Percentiles rank a stretch among this genome's conserved stretches.
phyloP scores from a whole-genome alignment of 2,888 invertebrate genomes.

The Eupithecia centaureata region DNA sequence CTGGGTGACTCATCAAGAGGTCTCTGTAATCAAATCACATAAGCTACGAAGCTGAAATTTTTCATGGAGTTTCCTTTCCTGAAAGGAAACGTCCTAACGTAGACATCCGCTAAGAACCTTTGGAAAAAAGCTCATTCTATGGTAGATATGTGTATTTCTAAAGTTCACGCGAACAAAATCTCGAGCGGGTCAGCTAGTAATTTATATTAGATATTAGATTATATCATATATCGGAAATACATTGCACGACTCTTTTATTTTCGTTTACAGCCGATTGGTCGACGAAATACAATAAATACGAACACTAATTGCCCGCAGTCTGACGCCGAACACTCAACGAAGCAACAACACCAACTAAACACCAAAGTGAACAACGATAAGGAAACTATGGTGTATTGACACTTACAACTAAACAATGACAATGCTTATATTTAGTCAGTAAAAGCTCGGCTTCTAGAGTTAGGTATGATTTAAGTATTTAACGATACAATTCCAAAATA shows the following conservation, averaged over 20 bases:
- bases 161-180: no score
- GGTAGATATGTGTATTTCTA: no score
- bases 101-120: no score
- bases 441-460: constrained; percentile 63
- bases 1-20: no score
- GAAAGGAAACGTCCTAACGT: no score
- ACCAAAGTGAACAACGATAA: constrained; percentile 58
- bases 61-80: no score
- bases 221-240: constrained; percentile 6
- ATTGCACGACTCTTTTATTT: constrained; percentile 58
- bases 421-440: constrained; percentile 51
- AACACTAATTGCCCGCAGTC: constrained; percentile 68
- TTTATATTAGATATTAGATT: not conserved
- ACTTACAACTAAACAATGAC: constrained; percentile 44
- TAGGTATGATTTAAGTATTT: constrained; percentile 49
- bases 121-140: no score
- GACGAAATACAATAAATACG: constrained; percentile 59
- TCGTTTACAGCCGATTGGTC: constrained; percentile 56
- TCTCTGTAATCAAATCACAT: no score
- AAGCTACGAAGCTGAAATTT: no score
- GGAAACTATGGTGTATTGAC: constrained; percentile 54
- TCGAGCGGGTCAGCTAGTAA: no score
- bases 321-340: constrained; percentile 66
- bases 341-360: constrained; percentile 82
- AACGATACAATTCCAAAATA: constrained; percentile 57